Evolutionary conservation across 2,888 invertebrate species (phyloP), one percentile per base, ranked within the genome.

Genomic region (Rotaria magnacalcarata): DNA sequence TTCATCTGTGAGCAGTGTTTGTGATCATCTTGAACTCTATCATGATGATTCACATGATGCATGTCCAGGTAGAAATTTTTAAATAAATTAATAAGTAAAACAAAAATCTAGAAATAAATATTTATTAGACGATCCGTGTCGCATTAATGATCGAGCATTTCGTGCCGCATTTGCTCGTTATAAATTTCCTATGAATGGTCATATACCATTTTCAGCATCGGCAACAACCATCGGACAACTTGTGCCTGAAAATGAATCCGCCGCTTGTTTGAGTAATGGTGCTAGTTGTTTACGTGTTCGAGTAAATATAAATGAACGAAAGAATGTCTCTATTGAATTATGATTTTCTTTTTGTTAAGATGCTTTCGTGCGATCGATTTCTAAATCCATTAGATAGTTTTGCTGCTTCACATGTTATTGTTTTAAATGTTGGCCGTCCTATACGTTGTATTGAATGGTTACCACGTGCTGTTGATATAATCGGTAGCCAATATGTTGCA

Each of bases 381-480:
- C 14, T 80, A 3, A 80, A 80, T 80, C 80, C 80, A 24, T 47
- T 80, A n/a, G 80, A 80, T 80, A 80, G 80, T 80, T 80, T 80
- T 80, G 80, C 80, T 80, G 80, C 80, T 47, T 80, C 80, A n/a
- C 80, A 80, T 80, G 80, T 80, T 43, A 80, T 80, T 80, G 80
- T 80, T 14, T n/a, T 80, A 43, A 80, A 80, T 47, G 80, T 80
- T 80, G 80, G 80, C 5, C 43, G 80, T 24, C 80, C 80, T 14
- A 80, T 80, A 24, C 43, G 80, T 47, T 80, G 47, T 80, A 19
- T 80, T 80, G 80, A 80, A 80, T 80, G 80, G 80, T n/a, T 80
- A 47, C 80, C 80, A 47, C 43, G 80, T 47, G 80, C 47, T 80
- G 80, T 80, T 47, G 80, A 80, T 80, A 47, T 80, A n/a, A 47